Evolutionary conservation across 2,797 vertebrate species (phyloP).

Genomic region (Odontamblyopus rebecca): DNA sequence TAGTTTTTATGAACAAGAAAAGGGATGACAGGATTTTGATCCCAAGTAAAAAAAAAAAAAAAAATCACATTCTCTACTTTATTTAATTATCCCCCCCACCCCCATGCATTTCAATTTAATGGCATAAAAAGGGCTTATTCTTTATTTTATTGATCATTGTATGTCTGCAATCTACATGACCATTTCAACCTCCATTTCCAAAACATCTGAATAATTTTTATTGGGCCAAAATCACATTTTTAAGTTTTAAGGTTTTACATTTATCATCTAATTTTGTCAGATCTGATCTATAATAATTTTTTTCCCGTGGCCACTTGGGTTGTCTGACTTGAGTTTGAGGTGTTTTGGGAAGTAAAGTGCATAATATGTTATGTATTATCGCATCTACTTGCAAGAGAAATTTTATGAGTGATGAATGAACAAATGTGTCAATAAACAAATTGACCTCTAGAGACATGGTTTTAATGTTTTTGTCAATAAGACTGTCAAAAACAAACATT

Average conservation of each 20-base stretch:
- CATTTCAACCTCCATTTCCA: background rate
- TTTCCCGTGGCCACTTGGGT: background rate
- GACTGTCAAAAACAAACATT: background rate
- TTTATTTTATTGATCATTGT: background rate
- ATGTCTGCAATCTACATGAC: background rate
- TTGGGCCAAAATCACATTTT: background rate
- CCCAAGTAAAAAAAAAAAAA: background rate
- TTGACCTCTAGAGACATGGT: constrained; percentile 32
- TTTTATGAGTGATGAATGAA: constrained; percentile 40
- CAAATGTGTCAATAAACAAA: constrained; percentile 66
- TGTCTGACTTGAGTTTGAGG: constrained; percentile 23
- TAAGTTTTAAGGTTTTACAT: background rate
- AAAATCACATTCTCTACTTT: background rate
- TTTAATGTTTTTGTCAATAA: background rate
- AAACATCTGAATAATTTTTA: background rate
- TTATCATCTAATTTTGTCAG: background rate
- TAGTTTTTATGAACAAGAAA: constrained; percentile 14
- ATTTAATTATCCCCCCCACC: background rate
- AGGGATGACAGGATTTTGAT: background rate
- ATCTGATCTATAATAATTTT: background rate
- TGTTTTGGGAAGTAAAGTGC: constrained; percentile 19
- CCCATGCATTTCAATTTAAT: background rate
- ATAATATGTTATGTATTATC: constrained; percentile 9
- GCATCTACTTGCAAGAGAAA: constrained; percentile 35
- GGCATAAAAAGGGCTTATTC: background rate